Conservation (phyloP, 2,113 vertebrate species). For the Marmota flaviventris region DNA sequence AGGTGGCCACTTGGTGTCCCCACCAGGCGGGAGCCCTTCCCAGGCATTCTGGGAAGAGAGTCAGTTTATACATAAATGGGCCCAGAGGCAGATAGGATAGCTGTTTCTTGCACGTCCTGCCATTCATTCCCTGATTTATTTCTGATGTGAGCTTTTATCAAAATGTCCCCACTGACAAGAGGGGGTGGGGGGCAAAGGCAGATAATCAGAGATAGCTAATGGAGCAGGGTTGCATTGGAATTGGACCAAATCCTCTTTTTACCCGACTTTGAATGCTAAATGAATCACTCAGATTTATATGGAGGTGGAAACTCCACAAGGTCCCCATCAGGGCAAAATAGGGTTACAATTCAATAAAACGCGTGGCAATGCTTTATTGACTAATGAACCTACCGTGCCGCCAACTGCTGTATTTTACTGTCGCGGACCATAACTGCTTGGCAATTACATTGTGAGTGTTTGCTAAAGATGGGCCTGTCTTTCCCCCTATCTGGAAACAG, state of each 20-base stretch:
- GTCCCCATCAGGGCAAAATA: slow-evolving; percentile 82
- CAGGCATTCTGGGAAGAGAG: slow-evolving; percentile 18
- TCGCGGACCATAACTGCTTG: slow-evolving; percentile 70
- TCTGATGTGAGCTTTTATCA: slow-evolving; percentile 67
- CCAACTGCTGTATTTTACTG: slow-evolving; percentile 83
- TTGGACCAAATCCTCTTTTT: slow-evolving; percentile 75
- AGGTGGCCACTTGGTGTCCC: slow-evolving; percentile 52
- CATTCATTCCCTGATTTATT: slow-evolving; percentile 60
- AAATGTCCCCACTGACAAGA: slow-evolving; percentile 46
- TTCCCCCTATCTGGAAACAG: slow-evolving; percentile 68
- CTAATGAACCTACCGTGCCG: slow-evolving; percentile 80
- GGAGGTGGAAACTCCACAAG: slow-evolving; percentile 74
- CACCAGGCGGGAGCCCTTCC: slow-evolving; percentile 55
- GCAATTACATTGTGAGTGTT: slow-evolving; percentile 77
- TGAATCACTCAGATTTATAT: slow-evolving; percentile 86
- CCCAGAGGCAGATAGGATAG: not conserved
- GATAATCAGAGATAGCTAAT: slow-evolving; percentile 49
- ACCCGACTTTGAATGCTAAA: slow-evolving; percentile 76
- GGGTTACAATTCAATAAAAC: slow-evolving; percentile 84
- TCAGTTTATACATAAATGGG: not conserved
- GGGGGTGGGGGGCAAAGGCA: slow-evolving; percentile 33
- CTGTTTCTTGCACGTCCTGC: not conserved
- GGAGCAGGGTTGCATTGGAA: slow-evolving; percentile 64
- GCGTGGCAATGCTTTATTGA: slow-evolving; percentile 81
- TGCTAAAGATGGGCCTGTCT: slow-evolving; percentile 80